Evolutionary conservation across 1,140 invertebrate species (phyloP), one percentile per base, ranked within the genome.

Genomic region (Drosophila mauritiana): DNA sequence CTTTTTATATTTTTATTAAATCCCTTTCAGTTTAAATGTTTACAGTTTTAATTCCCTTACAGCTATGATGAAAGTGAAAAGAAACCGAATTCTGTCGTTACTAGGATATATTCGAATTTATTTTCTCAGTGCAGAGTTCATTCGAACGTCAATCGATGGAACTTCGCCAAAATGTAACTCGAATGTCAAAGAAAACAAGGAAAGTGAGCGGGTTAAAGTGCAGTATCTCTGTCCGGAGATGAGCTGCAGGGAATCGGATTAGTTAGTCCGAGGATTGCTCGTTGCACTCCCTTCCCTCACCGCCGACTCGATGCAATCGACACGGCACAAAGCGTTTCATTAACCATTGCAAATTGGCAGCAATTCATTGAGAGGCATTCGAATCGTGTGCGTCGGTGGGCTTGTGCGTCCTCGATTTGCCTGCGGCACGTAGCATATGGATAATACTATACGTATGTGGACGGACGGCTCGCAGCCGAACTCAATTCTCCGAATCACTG

Each of bases 291-390:
- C 56, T 11, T n/a, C 27, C 15, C 34, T 17, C 6, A 34, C 49
- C 8, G 3, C 8, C 31, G 31, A 31, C 0, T 10, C 31, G 83
- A 57, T 80, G 84, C 77, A 88, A 88, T 88, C 77, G 84, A 76
- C 68, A 80, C 80, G 81, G 73, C 77, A 90, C 85, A 89, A 89
- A 89, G 85, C 85, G 77, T 80, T 89, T 89, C 84, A 89, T 89
- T 89, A 89, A 90, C 84, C 88, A 90, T 90, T 84, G 84, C 80
- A 84, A 89, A 89, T 89, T 89, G 84, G 85, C 79, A 89, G 80
- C 80, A 84, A 89, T 89, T 84, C 80, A 90, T 90, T 76, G 80
- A 78, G 68, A 89, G 84, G 78, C 80, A 88, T 88, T 88, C 72
- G 73, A 83, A 40, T 37, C 15, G 22, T 39, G 45, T 67, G 36